Percentiles rank a stretch among this genome's conserved stretches.
These are phyloP conservation scores for Oligia strigilis DNA, from an alignment of 2,888 invertebrate species.

Conservation along the genomic window DNA sequence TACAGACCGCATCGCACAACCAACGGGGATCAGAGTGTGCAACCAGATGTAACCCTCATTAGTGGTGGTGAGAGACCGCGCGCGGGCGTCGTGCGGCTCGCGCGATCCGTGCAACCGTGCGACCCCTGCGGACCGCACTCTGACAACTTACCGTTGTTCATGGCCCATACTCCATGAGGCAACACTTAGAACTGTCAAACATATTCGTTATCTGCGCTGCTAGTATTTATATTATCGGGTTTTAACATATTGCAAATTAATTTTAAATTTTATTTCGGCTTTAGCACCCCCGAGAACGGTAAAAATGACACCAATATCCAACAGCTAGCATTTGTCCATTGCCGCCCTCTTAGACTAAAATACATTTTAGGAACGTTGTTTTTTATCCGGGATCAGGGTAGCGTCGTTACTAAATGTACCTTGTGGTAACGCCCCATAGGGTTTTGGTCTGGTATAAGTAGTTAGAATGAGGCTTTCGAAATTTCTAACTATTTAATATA, in stretches of 20 bases:
- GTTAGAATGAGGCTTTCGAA: no score
- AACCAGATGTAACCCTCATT: background rate
- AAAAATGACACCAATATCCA: background rate
- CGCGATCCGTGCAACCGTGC: background rate
- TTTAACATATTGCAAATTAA: background rate
- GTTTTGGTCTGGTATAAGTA: no score
- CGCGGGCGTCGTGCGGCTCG: background rate
- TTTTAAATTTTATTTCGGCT: background rate
- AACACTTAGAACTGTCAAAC: background rate
- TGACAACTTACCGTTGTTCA: background rate
- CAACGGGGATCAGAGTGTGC: background rate
- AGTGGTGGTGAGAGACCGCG: background rate
- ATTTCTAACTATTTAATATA: no score
- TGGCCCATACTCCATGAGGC: background rate
- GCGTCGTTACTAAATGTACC: no score
- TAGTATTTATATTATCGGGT: background rate
- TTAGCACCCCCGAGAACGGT: background rate
- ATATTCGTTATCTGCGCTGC: background rate
- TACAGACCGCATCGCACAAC: background rate
- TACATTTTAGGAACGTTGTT: background rate
- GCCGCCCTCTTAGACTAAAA: background rate
- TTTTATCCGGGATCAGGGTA: background rate
- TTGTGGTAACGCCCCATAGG: no score
- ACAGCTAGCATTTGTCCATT: background rate
- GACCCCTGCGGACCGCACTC: background rate